phyloP scores from a whole-genome alignment of 2,888 invertebrate genomes.

The Asteroscopus sphinx region DNA sequence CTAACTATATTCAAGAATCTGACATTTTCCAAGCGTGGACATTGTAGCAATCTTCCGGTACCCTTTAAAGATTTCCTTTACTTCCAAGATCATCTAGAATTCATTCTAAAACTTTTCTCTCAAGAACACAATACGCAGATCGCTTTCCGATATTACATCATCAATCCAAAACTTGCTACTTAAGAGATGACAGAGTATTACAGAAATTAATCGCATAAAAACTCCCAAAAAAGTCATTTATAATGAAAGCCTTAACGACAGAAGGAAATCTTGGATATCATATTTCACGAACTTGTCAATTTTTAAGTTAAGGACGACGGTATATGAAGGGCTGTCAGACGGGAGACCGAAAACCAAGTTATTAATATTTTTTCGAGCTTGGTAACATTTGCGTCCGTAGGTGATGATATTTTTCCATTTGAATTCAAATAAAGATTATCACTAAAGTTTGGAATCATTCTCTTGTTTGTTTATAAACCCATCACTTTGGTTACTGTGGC shows the following conservation, averaged over 20 bases:
- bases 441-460: too few relatives aligned
- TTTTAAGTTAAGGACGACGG: conserved; percentile 56
- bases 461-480: too few relatives aligned
- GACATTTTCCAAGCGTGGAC: too few relatives aligned
- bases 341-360: conserved; percentile 8
- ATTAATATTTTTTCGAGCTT: neutral
- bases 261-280: conserved; percentile 55
- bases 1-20: too few relatives aligned
- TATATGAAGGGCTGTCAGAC: conserved; percentile 36
- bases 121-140: conserved; percentile 14
- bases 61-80: too few relatives aligned
- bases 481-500: too few relatives aligned
- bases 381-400: too few relatives aligned
- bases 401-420: too few relatives aligned
- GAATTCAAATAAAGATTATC: too few relatives aligned
- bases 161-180: conserved; percentile 47
- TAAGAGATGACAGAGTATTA: conserved; percentile 39
- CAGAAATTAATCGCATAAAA: conserved; percentile 54
- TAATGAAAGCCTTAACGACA: conserved; percentile 54
- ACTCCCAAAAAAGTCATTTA: conserved; percentile 54
- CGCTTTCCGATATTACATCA: conserved; percentile 20
- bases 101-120: neutral
- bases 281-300: conserved; percentile 64
- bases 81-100: neutral
- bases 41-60: too few relatives aligned